phyloP scores from a whole-genome alignment of 1,140 invertebrate genomes.

The Saccostrea echinata region DNA sequence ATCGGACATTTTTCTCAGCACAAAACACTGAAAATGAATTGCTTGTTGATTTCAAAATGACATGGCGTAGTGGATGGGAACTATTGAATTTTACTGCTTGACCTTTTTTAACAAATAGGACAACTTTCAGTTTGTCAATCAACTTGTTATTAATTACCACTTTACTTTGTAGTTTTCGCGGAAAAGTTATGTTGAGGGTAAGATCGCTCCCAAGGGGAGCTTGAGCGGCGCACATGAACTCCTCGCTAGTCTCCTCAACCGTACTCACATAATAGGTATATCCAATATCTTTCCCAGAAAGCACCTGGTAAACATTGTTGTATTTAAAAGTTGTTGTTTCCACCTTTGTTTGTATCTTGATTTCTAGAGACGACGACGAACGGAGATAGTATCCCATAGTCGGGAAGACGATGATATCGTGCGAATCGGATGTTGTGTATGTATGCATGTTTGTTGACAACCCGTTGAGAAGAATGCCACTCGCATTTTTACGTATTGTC shows the following conservation, averaged over 20 bases:
- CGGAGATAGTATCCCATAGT: not conserved
- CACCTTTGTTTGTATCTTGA: not conserved
- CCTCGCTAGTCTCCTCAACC: not conserved
- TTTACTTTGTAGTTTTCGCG: not conserved
- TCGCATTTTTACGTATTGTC: not conserved
- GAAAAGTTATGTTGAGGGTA: not conserved
- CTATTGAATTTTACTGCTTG: not conserved
- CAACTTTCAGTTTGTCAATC: not conserved
- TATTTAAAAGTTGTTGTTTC: not conserved
- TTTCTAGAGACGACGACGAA: not conserved
- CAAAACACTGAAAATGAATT: not conserved
- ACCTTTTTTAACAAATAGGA: not conserved
- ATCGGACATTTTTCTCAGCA: not conserved
- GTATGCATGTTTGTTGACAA: not conserved
- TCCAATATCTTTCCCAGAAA: not conserved
- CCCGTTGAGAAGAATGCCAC: not conserved
- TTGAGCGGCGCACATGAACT: not conserved
- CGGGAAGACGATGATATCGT: not conserved
- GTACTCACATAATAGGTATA: not conserved
- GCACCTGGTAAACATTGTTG: not conserved
- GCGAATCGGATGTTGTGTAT: not conserved
- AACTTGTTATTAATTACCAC: not conserved
- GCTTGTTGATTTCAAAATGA: not conserved
- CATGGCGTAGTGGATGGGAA: not conserved
- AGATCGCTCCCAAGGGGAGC: not conserved